phyloP scores from a whole-genome alignment of 2,113 vertebrate species.

The Hyperopisus bebe region DNA sequence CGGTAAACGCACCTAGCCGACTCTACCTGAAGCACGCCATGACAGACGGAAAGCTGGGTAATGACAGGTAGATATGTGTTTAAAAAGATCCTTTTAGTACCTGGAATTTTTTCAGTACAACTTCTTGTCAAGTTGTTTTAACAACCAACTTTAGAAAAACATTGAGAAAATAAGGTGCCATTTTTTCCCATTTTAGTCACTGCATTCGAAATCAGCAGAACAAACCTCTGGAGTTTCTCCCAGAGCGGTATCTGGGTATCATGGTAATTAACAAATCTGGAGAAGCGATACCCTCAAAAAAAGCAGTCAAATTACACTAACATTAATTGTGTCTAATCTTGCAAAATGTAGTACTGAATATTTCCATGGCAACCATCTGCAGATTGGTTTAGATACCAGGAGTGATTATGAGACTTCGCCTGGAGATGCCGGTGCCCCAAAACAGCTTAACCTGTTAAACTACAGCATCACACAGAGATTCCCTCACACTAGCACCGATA shows the following conservation, averaged over 20 bases:
- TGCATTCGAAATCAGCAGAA: neutral
- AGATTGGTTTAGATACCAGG: conserved; percentile 42
- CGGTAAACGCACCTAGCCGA: neutral
- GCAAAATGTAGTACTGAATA: conserved; percentile 51
- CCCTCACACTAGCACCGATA: neutral
- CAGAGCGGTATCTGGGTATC: neutral
- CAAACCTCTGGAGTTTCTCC: neutral
- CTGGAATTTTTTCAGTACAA: neutral
- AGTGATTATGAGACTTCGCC: conserved; percentile 2
- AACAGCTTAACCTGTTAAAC: neutral
- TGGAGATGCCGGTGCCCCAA: neutral
- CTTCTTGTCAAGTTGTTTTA: neutral
- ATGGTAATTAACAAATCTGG: conserved; percentile 1
- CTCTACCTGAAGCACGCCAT: neutral
- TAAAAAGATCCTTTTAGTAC: neutral
- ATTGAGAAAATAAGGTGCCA: neutral
- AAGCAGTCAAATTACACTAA: conserved; percentile 19
- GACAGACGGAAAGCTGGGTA: neutral
- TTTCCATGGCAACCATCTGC: conserved; percentile 61
- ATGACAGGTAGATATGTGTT: neutral
- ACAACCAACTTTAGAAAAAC: neutral
- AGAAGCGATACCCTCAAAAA: conserved; percentile 34
- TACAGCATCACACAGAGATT: neutral
- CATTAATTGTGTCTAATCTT: conserved; percentile 43
- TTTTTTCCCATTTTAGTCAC: conserved; percentile 1